Percentiles rank a stretch among this genome's conserved stretches.
phyloP scores from a whole-genome alignment of 2,888 invertebrate species.

The Barypeithes pellucidus region DNA sequence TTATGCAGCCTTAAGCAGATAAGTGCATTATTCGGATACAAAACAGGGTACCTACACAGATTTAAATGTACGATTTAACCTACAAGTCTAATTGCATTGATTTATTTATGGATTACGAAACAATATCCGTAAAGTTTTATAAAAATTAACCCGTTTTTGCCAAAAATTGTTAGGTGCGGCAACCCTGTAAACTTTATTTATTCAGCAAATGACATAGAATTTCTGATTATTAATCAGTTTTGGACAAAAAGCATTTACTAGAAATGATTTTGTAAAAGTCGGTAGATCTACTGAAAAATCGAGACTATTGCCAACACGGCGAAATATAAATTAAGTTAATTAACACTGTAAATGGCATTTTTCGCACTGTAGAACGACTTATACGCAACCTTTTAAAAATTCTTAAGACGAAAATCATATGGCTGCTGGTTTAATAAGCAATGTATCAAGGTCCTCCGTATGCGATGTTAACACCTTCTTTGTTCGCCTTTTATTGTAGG shows the following conservation, averaged over 20 bases:
- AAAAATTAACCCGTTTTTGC: too few species aligned
- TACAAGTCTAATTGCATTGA: not conserved
- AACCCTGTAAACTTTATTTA: too few species aligned
- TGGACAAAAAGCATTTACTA: not conserved
- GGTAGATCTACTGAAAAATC: not conserved
- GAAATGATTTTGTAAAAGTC: not conserved
- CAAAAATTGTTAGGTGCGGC: too few species aligned
- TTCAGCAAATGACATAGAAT: too few species aligned
- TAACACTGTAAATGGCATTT: not conserved
- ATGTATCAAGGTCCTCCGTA: conserved; percentile 2
- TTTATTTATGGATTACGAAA: not conserved
- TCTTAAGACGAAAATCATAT: not conserved
- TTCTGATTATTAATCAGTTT: too few species aligned
- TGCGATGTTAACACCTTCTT: conserved; percentile 3
- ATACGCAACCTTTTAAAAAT: not conserved
- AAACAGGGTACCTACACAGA: too few species aligned
- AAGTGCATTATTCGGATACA: not conserved
- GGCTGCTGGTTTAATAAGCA: conserved; percentile 11
- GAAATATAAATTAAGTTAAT: not conserved
- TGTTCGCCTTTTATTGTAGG: conserved; percentile 21
- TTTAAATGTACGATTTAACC: not conserved
- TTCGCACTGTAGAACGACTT: not conserved
- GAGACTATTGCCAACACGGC: not conserved
- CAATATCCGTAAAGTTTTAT: too few species aligned
- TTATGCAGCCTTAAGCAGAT: conserved; percentile 3